Conservation (phyloP, 2,113 vertebrate species). For the Rana temporaria region DNA sequence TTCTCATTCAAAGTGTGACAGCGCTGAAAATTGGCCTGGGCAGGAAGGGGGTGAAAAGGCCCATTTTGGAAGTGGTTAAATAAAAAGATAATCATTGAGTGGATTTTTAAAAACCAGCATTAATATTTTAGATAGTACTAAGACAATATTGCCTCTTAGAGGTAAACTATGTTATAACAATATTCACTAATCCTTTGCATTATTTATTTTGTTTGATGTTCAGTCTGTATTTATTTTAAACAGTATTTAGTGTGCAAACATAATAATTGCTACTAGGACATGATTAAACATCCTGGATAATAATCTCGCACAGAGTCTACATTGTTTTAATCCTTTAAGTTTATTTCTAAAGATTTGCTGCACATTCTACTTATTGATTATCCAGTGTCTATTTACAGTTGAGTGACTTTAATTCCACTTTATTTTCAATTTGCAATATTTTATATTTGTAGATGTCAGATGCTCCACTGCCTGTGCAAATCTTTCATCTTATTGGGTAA, state of each 20-base stretch:
- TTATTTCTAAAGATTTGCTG: background rate
- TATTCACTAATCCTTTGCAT: background rate
- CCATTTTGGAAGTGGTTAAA: too few relatives aligned
- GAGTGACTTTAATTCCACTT: constrained; percentile 1
- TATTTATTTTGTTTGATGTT: background rate
- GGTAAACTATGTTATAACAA: background rate
- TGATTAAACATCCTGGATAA: background rate
- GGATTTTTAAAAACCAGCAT: too few relatives aligned
- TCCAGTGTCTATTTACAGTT: background rate
- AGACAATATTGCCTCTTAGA: background rate
- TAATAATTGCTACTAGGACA: background rate
- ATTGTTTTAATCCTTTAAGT: background rate
- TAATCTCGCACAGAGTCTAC: background rate
- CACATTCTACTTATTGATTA: background rate
- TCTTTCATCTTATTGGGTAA: too few relatives aligned
- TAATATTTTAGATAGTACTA: background rate
- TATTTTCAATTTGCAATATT: background rate
- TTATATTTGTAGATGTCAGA: background rate
- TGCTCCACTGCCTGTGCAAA: background rate
- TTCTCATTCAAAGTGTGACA: too few relatives aligned
- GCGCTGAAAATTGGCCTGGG: too few relatives aligned
- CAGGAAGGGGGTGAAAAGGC: too few relatives aligned
- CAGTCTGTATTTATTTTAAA: background rate
- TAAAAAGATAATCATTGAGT: too few relatives aligned
- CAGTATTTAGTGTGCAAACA: background rate